Base-by-base conservation (phyloP, 2,113 vertebrate species). In the Archilochus colubris region DNA sequence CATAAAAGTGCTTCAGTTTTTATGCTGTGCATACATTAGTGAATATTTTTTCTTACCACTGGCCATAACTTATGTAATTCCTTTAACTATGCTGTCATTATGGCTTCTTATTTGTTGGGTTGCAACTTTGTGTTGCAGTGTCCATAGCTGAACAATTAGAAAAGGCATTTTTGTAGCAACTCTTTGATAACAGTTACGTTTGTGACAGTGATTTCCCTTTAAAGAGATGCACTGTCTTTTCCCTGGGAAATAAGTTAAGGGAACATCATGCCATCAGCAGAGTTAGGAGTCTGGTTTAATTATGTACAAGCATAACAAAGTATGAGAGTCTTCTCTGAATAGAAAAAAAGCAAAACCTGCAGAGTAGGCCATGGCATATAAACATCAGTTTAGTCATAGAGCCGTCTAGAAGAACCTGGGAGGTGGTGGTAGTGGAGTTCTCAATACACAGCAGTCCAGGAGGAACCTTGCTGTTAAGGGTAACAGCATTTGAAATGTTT, bases 271-370 rank as follows among this genome's bases (percentile, higher is more conserved):
- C n/a, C 27, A 54, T 66, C 53, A 91, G 43, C 38, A 67, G 31
- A 79, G 31, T 38, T 67, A 43, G 23, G 27, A 59, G 22, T 51
- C 27, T 75, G 23, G 38, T 89, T 78, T 69, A 66, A 21, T 31
- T 66, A 43, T 54, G 58, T 67, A 70, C 19, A 82, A 70, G 5
- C 24, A 5, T 77, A 73, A 84, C 55, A 62, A 86, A 40, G 74
- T 44, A 28, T 23, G 38, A 55, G 8, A 7, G 12, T 46, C 5
- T 87, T 82, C 24, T 89, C n/a, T 70, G 66, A 58, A 54, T n/a
- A 68, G 23, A 33, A 58, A 44, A 31, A 57, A 63, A 0, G 0
- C 3, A 18, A 46, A 72, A 61, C 2, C 31, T 38, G n/a, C 53
- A 61, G 31, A 73, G 61, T 38, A 74, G 18, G 17, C 40, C 86